These are phyloP conservation scores for Dermochelys coriacea DNA, from an alignment of 2,797 vertebrate genomes.

Conservation along the genomic window DNA sequence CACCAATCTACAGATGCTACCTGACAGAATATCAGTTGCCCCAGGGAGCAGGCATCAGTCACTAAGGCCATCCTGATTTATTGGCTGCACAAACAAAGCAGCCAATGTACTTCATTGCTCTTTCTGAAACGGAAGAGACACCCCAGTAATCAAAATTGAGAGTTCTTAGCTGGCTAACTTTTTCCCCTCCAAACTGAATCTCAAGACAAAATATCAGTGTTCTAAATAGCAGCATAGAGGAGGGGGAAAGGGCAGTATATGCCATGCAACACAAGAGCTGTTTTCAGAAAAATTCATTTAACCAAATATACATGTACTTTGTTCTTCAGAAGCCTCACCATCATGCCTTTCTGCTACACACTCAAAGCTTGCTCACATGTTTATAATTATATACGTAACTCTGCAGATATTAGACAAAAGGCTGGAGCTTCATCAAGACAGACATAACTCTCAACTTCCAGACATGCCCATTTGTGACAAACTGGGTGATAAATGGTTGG, in stretches of 20 bases:
- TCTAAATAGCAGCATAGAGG: not conserved
- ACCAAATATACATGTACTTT: not conserved
- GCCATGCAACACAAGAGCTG: not conserved
- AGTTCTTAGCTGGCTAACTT: not conserved
- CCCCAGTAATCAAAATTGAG: not conserved
- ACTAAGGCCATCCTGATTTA: not conserved
- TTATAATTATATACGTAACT: not conserved
- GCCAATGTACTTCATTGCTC: not conserved
- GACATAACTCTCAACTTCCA: not conserved
- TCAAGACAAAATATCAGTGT: not conserved
- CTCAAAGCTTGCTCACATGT: not conserved
- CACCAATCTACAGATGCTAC: fast-evolving
- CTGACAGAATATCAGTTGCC: not conserved
- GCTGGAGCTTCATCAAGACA: not conserved
- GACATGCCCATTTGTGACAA: fast-evolving
- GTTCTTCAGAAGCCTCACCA: not conserved
- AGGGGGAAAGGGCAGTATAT: not conserved
- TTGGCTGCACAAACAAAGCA: not conserved
- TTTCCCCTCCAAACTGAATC: not conserved
- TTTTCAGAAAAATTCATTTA: not conserved
- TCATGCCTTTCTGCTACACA: not conserved
- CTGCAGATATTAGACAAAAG: not conserved
- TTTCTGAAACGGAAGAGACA: not conserved
- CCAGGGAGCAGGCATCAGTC: not conserved
- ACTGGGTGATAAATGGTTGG: not conserved